Evolutionary conservation across 92 coral and sea anemone species (phyloP), one percentile per base, ranked within the genome.

Genomic region (Porites divaricata): DNA sequence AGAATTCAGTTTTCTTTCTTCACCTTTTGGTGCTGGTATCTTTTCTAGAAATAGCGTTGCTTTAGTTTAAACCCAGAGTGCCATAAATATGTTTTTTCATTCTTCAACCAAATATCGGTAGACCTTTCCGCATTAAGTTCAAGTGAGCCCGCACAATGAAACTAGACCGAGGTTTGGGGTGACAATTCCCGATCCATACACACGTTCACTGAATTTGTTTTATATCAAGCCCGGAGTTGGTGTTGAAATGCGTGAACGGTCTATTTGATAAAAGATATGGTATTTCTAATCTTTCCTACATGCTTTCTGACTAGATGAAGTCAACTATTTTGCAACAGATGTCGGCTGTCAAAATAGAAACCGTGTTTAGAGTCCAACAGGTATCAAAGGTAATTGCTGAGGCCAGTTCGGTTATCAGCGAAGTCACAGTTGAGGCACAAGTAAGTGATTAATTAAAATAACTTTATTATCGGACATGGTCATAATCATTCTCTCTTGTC

Each of bases 361-460:
- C 86, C 7, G 69, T 79, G 5, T 59, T 59, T 3, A 84, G 76
- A 35, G 63, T 89, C 58, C 70, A 85, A 15, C 82, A 89, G 70
- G 63, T 75, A 12, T 71, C 92, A 21, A 66, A 70, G 14, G 75
- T 89, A 19, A 89, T 89, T n/a, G 78, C 89, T 19, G 81, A 72
- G 28, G 89, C 92, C 8, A 74, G 81, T 14, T 25, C 85, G 20
- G 63, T 50, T 25, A 72, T 79, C 19, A 35, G 66, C 72, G 75
- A 84, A 1, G 78, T 89, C 19, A 78, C 64, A 8, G 70, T 70
- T 17, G 53, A 75, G 15, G 91, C 84, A 23, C 84, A 88, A 84
- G 90, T 87, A 63, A 68, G 11, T 61, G 12, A 54, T 11, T 54
- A 11, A 35, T 35, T 35, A 35, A 35, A 35, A 35, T 35, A 35